Evolutionary conservation across 2,888 invertebrate genomes (phyloP).

Genomic region (Tortrix viridana): DNA sequence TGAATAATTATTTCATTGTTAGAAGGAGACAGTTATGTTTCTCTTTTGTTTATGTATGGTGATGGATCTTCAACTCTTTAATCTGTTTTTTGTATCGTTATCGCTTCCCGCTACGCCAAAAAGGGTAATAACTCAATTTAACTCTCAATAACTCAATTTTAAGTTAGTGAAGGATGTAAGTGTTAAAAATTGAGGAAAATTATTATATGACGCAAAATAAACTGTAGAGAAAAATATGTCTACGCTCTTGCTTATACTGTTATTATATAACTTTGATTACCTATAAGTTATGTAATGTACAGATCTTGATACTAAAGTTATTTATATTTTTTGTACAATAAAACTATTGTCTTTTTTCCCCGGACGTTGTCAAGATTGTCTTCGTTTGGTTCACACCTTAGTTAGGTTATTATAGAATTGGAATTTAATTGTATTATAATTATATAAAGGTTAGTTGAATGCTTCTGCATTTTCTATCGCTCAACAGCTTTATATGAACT

Average conservation of each 20-base stretch:
- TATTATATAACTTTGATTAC: no score
- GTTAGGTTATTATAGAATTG: conserved; percentile 9
- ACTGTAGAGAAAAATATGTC: no score
- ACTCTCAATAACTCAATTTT: no score
- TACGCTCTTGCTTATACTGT: no score
- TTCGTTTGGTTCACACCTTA: conserved; percentile 1
- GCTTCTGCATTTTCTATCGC: conserved; percentile 16
- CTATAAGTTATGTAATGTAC: no score
- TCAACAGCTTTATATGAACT: conserved; percentile 24
- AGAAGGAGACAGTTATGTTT: background rate
- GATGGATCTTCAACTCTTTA: conserved; percentile 5
- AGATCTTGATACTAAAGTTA: no score
- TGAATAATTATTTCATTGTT: background rate
- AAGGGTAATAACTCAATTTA: background rate
- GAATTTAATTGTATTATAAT: background rate
- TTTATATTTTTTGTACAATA: no score
- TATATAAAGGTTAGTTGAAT: conserved; percentile 1
- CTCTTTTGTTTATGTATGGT: conserved; percentile 4
- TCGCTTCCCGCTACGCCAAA: background rate
- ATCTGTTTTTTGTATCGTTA: background rate
- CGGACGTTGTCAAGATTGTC: conserved; percentile 3
- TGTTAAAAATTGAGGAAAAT: no score
- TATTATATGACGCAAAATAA: no score
- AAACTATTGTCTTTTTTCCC: no score
- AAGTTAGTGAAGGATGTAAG: no score